Percentiles rank a stretch among this genome's conserved stretches.
These are phyloP conservation scores for Aphodius sticticus DNA, from an alignment of 2,888 invertebrate species.

Conservation along the genomic window DNA sequence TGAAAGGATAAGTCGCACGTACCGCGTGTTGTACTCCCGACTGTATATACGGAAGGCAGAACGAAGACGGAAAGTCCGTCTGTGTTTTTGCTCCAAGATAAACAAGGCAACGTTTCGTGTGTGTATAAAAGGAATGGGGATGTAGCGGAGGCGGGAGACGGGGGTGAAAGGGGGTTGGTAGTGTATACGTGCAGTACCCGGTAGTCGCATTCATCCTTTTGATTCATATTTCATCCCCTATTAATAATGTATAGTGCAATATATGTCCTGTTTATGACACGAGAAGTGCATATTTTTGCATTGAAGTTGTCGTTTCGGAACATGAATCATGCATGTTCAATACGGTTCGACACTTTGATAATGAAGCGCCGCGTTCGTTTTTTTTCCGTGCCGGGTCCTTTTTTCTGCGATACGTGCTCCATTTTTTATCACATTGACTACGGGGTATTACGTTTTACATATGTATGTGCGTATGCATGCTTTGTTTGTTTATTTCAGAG, in stretches of 20 bases:
- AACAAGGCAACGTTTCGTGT: conserved; percentile 21
- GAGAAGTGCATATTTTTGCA: conserved; percentile 61
- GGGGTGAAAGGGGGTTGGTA: conserved; percentile 15
- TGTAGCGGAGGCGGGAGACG: conserved; percentile 13
- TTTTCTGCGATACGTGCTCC: conserved; percentile 49
- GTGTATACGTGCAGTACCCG: conserved; percentile 31
- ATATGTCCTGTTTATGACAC: conserved; percentile 60
- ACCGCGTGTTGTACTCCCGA: neutral
- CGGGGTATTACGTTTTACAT: conserved; percentile 52
- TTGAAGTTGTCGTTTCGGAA: conserved; percentile 59
- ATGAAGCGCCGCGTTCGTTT: conserved; percentile 54
- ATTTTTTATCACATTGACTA: conserved; percentile 55
- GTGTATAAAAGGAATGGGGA: conserved; percentile 20
- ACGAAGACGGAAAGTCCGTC: conserved; percentile 21
- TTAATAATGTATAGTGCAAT: conserved; percentile 60
- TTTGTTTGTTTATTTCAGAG: conserved; percentile 45
- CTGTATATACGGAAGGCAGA: neutral
- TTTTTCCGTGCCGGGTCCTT: conserved; percentile 43
- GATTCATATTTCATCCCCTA: conserved; percentile 60
- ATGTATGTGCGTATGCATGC: conserved; percentile 48
- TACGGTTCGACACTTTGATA: conserved; percentile 61
- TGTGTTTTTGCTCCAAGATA: conserved; percentile 18
- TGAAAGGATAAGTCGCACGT: neutral
- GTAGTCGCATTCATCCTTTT: conserved; percentile 48
- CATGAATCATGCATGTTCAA: conserved; percentile 61